Evolutionary conservation across 2,113 vertebrate genomes (phyloP).

Genomic region (Scomber japonicus): DNA sequence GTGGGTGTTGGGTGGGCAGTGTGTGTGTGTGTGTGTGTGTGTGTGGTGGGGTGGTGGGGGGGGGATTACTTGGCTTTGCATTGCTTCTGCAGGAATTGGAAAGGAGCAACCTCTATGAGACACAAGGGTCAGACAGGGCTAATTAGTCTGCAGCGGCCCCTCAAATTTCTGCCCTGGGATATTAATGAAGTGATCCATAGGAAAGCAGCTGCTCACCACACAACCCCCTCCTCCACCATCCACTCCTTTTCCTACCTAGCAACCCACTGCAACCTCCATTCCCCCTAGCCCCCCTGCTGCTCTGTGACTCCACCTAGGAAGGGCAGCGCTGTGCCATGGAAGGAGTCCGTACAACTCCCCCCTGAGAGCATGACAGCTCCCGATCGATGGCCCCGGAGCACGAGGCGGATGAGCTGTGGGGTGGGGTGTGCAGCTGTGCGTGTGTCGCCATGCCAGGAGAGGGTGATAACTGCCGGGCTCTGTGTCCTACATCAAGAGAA

Average conservation of each 20-base stretch:
- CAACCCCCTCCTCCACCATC: constrained; percentile 23
- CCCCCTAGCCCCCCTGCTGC: constrained; percentile 56
- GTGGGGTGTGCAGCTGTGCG: constrained; percentile 68
- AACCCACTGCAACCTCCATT: constrained; percentile 50
- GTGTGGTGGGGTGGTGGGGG: not conserved
- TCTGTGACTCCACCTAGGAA: constrained; percentile 62
- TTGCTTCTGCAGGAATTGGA: constrained; percentile 66
- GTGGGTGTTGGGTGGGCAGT: constrained; percentile 32
- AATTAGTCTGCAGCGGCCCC: constrained; percentile 83
- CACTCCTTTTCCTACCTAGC: constrained; percentile 37
- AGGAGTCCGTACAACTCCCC: constrained; percentile 58
- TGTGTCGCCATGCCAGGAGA: constrained; percentile 79
- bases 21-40: not conserved
- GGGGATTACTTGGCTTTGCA: constrained; percentile 55
- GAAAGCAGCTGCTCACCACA: constrained; percentile 79
- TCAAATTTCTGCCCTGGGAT: constrained; percentile 81
- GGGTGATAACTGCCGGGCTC: constrained; percentile 75
- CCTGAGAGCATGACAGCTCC: constrained; percentile 68
- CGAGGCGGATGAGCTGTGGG: constrained; percentile 55
- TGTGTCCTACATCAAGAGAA: constrained; percentile 71
- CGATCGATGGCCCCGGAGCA: constrained; percentile 72
- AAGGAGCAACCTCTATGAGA: constrained; percentile 74
- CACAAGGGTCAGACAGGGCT: constrained; percentile 80
- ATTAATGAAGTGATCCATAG: constrained; percentile 84
- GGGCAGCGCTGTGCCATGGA: constrained; percentile 65